phyloP scores from a whole-genome alignment of 2,797 vertebrate genomes.

The Aulostomus chinensis region DNA sequence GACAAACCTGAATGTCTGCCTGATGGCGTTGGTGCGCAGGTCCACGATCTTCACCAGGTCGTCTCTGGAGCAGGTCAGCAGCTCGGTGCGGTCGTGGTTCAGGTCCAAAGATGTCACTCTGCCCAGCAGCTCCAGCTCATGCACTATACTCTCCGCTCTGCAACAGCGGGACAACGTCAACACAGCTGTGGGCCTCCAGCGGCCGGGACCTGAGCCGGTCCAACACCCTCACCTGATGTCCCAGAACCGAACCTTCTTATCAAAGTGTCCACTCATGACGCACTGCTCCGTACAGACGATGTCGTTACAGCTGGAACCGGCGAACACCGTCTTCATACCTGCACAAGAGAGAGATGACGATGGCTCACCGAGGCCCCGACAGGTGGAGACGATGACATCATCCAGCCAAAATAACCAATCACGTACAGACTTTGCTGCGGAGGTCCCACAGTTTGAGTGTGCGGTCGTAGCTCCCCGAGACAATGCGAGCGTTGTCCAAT shows the following conservation, averaged over 20 bases:
- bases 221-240: constrained; percentile 87
- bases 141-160: constrained; percentile 91
- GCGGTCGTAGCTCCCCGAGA: constrained; percentile 95
- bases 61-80: constrained; percentile 94
- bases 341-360: too few relatives aligned
- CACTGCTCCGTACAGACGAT: constrained; percentile 98
- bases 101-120: constrained; percentile 94
- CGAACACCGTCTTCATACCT: constrained; percentile 99
- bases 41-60: constrained; percentile 94
- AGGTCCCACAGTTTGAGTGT: constrained; percentile 99
- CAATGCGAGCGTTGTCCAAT: constrained; percentile 93
- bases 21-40: constrained; percentile 82
- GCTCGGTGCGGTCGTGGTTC: constrained; percentile 91
- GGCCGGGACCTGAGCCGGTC: too few relatives aligned
- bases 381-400: too few relatives aligned
- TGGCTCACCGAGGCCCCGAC: too few relatives aligned
- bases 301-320: constrained; percentile 98
- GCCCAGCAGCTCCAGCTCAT: constrained; percentile 91
- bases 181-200: too few relatives aligned
- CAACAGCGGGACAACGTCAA: neutral
- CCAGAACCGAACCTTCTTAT: constrained; percentile 99
- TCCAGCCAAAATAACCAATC: neutral
- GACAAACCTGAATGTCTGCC: constrained; percentile 87
- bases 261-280: constrained; percentile 98
- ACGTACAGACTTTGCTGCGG: constrained; percentile 96